Evolutionary conservation across 2,113 vertebrate species (phyloP), one percentile per base, ranked within the genome.

Genomic region (Falco punctatus): DNA sequence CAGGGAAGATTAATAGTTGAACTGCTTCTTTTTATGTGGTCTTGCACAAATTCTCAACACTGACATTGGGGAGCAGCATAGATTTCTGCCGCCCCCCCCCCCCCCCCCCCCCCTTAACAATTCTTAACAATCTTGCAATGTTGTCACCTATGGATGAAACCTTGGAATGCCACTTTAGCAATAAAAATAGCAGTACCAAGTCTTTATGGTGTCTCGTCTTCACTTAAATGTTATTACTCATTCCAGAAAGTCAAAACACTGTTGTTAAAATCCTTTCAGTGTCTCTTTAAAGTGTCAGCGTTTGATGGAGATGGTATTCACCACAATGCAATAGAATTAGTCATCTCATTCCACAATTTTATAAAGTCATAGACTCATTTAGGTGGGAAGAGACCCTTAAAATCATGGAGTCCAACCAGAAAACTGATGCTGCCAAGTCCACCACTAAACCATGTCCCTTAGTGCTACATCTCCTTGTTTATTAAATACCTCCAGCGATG

Each of bases 231-330:
- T 69, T 91, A 51, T 87, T 89, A 88, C 19, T 93, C 19, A 75
- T 88, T 92, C 48, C 42, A 77, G 13, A 77, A 82, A 83, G 58
- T 86, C 72, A 89, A 96, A 96, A 78, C 72, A 86, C 49, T 49
- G 9, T 65, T 87, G 55, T 54, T 94, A 86, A 86, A 88, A 94
- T 92, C 44, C 24, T 92, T 82, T 85, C 52, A 48, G 33, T 33
- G 17, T 52, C 33, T 62, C 88, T 81, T 54, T 54, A 6, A 67
- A 83, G n/a, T 51, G 42, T 89, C 57, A 51, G 23, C n/a, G 27
- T 84, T 85, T 85, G 62, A 92, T 44, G 46, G 55, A 89, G 66
- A 82, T 23, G 35, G 1, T 51, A 49, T 65, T 95, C 46, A 66
- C 19, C 44, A 73, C 51, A 82, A n/a, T 19, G 32, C 46, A 77